Evolutionary conservation across 1,140 invertebrate genomes (phyloP).

Genomic region (Diabrotica virgifera): DNA sequence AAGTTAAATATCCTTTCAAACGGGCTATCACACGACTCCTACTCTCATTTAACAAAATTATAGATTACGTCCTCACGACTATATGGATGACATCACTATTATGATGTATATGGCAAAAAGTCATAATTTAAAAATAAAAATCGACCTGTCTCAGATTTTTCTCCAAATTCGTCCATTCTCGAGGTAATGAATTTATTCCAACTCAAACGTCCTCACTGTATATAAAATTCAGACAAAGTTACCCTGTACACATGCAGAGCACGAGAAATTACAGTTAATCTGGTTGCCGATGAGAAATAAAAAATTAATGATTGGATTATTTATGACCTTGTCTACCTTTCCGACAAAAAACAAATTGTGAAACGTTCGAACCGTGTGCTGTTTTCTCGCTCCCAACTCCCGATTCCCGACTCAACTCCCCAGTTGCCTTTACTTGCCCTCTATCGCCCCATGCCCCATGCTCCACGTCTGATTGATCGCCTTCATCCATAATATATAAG

Average conservation of each 20-base stretch:
- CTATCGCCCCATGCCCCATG: not conserved
- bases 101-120: too few species aligned
- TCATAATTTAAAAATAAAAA: too few species aligned
- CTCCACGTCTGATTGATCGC: not conserved
- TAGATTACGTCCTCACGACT: too few species aligned
- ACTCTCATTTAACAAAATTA: too few species aligned
- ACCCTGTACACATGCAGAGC: not conserved
- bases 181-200: too few species aligned
- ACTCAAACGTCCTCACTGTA: too few species aligned
- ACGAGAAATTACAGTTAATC: not conserved
- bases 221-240: not conserved
- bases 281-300: not conserved
- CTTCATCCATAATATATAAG: constrained; percentile 3
- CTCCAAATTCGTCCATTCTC: too few species aligned
- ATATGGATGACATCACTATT: too few species aligned
- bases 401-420: not conserved
- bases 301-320: constrained; percentile 1
- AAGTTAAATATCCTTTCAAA: too few species aligned
- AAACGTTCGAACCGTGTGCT: constrained; percentile 1
- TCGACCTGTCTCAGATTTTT: too few species aligned
- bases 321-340: not conserved
- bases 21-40: too few species aligned
- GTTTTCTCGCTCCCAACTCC: not conserved
- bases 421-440: constrained; percentile 1
- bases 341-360: constrained; percentile 2